These are phyloP conservation scores for Caenorhabditis imperialis DNA, from an alignment of 2,888 invertebrate genomes.

Conservation along the genomic window DNA sequence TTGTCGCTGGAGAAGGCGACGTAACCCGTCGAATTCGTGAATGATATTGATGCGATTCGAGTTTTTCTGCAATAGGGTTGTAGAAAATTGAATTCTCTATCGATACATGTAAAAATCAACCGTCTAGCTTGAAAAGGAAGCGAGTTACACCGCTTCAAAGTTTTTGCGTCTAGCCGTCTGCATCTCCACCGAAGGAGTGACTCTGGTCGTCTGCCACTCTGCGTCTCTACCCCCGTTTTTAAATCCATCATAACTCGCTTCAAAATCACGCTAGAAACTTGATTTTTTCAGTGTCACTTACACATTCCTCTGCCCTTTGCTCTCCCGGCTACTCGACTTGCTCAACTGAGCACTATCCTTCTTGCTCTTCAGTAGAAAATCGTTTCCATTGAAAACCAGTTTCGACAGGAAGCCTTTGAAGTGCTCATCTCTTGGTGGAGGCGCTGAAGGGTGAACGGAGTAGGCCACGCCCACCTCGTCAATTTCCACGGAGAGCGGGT, in stretches of 20 bases:
- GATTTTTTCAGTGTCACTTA: too few species aligned
- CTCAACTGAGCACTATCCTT: constrained; percentile 21
- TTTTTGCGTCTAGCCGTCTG: too few species aligned
- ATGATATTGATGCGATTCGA: constrained; percentile 59
- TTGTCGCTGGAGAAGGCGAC: constrained; percentile 56
- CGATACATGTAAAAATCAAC: not conserved
- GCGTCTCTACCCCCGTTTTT: too few species aligned
- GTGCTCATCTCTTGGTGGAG: constrained; percentile 46
- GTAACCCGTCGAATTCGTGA: constrained; percentile 66
- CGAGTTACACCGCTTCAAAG: too few species aligned
- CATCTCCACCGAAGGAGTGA: too few species aligned
- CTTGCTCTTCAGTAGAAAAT: constrained; percentile 52
- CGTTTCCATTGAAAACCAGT: constrained; percentile 58
- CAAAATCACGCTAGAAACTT: too few species aligned
- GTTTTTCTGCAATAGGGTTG: constrained; percentile 67
- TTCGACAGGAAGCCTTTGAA: constrained; percentile 59
- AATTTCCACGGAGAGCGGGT: constrained; percentile 58
- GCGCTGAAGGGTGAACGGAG: constrained; percentile 52
- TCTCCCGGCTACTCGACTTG: constrained; percentile 48
- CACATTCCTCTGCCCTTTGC: constrained; percentile 65
- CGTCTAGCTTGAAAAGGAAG: not conserved
- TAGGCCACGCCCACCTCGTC: constrained; percentile 69
- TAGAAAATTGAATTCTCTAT: too few species aligned
- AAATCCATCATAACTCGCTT: too few species aligned
- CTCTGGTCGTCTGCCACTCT: too few species aligned